Conservation (phyloP, 1,140 invertebrate genomes). For the Leptinotarsa lineolata region DNA sequence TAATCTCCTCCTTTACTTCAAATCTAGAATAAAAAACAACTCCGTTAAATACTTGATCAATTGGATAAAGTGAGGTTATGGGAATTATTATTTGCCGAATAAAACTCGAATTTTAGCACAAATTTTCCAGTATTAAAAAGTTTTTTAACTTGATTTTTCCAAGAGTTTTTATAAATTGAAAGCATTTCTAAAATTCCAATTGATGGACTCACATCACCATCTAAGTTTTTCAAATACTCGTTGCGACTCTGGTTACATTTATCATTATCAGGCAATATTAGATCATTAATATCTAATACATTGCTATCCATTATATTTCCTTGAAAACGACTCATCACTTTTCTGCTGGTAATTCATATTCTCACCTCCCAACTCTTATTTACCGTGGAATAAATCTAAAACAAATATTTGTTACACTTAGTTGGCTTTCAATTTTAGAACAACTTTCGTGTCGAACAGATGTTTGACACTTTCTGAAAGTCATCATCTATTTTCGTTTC, state of each 20-base stretch:
- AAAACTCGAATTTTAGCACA: background rate
- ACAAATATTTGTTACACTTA: background rate
- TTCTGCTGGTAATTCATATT: background rate
- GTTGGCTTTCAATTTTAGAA: too few relatives aligned
- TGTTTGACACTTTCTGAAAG: too few relatives aligned
- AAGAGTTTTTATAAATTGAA: too few relatives aligned
- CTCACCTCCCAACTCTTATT: background rate
- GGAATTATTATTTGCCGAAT: background rate
- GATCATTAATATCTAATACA: background rate
- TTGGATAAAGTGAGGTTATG: background rate
- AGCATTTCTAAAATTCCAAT: too few relatives aligned
- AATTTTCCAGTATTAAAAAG: background rate
- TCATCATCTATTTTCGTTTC: too few relatives aligned
- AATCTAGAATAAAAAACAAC: constrained; percentile 20
- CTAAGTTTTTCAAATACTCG: too few relatives aligned
- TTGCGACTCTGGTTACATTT: too few relatives aligned
- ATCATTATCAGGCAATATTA: too few relatives aligned
- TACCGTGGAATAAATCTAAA: background rate
- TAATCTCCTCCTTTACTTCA: constrained; percentile 23
- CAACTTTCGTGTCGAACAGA: too few relatives aligned
- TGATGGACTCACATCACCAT: too few relatives aligned
- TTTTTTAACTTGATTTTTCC: background rate
- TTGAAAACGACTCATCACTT: background rate
- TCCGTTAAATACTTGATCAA: background rate
- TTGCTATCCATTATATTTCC: background rate